Percentiles rank a stretch among this genome's conserved stretches.
Conservation (phyloP, 2,797 vertebrate species). For the Hoplostethus mediterraneus region DNA sequence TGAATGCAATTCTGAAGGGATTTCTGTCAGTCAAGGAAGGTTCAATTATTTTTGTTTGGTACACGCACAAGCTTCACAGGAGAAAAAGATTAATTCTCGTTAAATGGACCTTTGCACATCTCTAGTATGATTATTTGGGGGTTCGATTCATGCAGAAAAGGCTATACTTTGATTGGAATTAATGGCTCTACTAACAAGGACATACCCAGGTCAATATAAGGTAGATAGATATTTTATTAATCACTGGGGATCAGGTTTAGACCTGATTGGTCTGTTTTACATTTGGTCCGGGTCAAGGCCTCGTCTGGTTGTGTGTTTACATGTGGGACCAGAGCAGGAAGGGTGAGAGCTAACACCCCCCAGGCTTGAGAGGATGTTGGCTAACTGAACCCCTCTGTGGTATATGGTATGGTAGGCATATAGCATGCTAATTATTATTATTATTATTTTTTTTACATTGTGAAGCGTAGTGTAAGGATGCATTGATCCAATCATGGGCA, state of each 20-base stretch:
- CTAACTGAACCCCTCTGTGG: slow-evolving; percentile 67
- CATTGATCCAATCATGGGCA: too few relatives aligned
- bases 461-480: too few relatives aligned
- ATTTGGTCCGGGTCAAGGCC: slow-evolving; percentile 41
- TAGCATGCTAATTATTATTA: slow-evolving; percentile 22
- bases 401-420: too few relatives aligned
- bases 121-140: neutral
- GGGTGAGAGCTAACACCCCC: slow-evolving; percentile 46
- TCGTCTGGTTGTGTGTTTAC: slow-evolving; percentile 65
- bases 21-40: neutral
- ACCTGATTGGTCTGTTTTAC: slow-evolving; percentile 39
- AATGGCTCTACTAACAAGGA: too few relatives aligned
- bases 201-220: too few relatives aligned
- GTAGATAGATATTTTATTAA: too few relatives aligned
- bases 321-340: slow-evolving; percentile 55
- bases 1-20: neutral
- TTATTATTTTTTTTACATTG: too few relatives aligned
- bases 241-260: slow-evolving; percentile 1
- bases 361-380: slow-evolving; percentile 62
- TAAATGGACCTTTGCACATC: neutral
- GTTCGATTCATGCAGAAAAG: neutral
- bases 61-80: neutral
- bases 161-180: neutral
- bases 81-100: neutral
- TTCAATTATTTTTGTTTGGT: neutral